Evolutionary conservation across 2,888 invertebrate genomes (phyloP).

Genomic region (Athetis lepigone): DNA sequence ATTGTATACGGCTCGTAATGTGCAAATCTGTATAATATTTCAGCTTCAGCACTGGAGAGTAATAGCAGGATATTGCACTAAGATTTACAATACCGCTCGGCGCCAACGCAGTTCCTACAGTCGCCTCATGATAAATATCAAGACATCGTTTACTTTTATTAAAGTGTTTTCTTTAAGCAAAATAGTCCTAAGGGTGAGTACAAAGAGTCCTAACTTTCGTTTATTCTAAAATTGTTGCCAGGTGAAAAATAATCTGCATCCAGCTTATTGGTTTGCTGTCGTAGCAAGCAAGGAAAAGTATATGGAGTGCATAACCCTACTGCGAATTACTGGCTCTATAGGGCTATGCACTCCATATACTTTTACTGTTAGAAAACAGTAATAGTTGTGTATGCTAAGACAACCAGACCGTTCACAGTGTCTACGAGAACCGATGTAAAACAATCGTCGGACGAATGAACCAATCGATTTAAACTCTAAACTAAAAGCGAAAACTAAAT

Average conservation of each 20-base stretch:
- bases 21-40: constrained; percentile 61
- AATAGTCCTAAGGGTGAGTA: constrained; percentile 1
- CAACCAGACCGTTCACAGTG: too few species aligned
- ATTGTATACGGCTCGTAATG: constrained; percentile 49
- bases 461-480: too few species aligned
- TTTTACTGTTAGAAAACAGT: too few species aligned
- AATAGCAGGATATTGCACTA: constrained; percentile 62
- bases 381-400: too few species aligned
- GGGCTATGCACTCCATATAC: too few species aligned
- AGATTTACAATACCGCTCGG: constrained; percentile 58
- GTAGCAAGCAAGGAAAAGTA: neutral
- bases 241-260: neutral
- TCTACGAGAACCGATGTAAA: too few species aligned
- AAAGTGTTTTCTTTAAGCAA: constrained; percentile 40
- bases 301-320: too few species aligned
- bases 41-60: constrained; percentile 55
- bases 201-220: neutral
- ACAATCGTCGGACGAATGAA: too few species aligned
- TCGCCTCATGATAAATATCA: constrained; percentile 46
- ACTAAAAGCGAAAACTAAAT: too few species aligned
- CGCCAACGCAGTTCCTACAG: constrained; percentile 49
- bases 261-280: neutral
- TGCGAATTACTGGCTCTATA: too few species aligned
- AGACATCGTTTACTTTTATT: constrained; percentile 50
- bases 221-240: neutral